Base-by-base conservation (phyloP, 30 jellyfish, hydroid and myxozoan species). In the Cassiopea andromeda region DNA sequence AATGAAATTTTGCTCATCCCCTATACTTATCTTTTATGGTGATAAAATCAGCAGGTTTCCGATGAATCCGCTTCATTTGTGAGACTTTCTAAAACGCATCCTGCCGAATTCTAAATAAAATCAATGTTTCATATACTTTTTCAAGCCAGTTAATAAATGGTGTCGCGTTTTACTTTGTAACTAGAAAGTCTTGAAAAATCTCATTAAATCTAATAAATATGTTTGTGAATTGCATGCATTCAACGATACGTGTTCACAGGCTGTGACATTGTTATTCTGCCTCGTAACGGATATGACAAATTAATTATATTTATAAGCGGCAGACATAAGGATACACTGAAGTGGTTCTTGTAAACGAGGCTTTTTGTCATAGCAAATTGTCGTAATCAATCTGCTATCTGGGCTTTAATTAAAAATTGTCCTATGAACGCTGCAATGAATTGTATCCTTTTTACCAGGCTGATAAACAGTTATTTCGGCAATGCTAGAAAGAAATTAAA, bases 221-320 rank as follows among this genome's bases (percentile, higher is more conserved):
- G 73, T 64, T 64, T 64, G 73, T 17, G 43, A 13, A 64, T 64
- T 64, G 73, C 8, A 64, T 5, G 43, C 73, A 64, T 13, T 64
- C 43, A 64, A 4, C 15, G 43, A 7, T 64, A 61, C 43, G 27
- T 17, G 19, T 64, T 64, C 73, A 5, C 73, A 64, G 73, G 73
- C 73, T 64, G 73, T 27, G 73, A 13, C 73, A 64, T 64, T 64
- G 73, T 64, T 75, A 7, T 38, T 44, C 69, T 75, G 60, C 66
- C 83, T 75, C 66, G 83, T 75, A 45, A 58, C 83, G 83, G 83
- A 75, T 75, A 75, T 75, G n/a, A 46, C 83, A 75, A 75, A 75
- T 75, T 75, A 75, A 75, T 75, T 75, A 75, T 68, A 75, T 75
- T 75, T 75, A 75, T 45, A 43, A 44, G 43, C 73, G 73, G 73